Base-by-base conservation (phyloP, 1,140 invertebrate genomes). In the Calosoma granatense region DNA sequence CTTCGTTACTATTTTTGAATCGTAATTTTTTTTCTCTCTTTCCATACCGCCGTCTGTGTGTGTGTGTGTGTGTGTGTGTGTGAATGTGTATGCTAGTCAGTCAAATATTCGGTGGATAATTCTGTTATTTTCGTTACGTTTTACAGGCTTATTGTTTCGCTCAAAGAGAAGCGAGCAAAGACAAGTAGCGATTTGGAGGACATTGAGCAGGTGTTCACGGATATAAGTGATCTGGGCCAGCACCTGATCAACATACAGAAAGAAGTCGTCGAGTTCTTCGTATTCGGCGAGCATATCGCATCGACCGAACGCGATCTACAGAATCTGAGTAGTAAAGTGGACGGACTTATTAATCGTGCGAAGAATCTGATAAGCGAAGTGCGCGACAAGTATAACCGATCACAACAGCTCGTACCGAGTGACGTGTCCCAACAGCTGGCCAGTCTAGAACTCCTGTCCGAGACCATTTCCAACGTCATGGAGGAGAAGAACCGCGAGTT, bases 401-500 rank as follows among this genome's bases (percentile, higher is more conserved):
- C 60, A 39, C 81, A 80, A 70, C 79, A 84, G 64, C 76, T 84
- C 53, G 72, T 87, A 26, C 88, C 88, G 30, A 83, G 80, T 56
- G 88, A 90, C 76, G 76, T 90, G 53, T 79, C 77, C 59, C 85
- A 88, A 70, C 80, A 88, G 71, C 72, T 90, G 58, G 87, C 85
- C 1, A 77, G 81, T 55, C 75, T 90, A 59, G 88, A 90, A 73
- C 72, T 94, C 43, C 76, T 85, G n/a, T 80, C 86, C 21, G 92
- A 95, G 70, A 80, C 83, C 53, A 78, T 90, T 15, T 76, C 79
- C 26, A 81, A 83, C 59, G 80, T 80, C 6, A 88, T 93, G 85
- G 90, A 93, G 63, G 88, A 91, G 64, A 92, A 92, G 69, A 82
- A 88, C 61, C 80, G 86, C 64, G 89, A 93, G 70, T 85, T 88